These are phyloP conservation scores for Lipophrys pholis DNA, from an alignment of 2,113 vertebrate species.

Conservation along the genomic window DNA sequence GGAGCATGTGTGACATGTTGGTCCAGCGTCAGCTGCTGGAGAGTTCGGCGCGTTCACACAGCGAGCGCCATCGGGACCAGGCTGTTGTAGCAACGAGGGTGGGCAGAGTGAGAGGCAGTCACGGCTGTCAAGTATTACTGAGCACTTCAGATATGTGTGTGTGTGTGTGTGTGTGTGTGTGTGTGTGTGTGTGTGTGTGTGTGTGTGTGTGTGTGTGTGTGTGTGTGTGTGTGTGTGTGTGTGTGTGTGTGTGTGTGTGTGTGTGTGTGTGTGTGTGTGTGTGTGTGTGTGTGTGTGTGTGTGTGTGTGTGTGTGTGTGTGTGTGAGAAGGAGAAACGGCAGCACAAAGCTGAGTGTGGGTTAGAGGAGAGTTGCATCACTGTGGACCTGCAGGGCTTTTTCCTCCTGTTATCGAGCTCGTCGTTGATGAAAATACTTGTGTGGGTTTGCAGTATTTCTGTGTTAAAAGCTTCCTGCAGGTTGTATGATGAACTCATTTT, in stretches of 20 bases:
- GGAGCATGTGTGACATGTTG: no score
- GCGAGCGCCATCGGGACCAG: not conserved
- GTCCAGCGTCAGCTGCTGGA: no score
- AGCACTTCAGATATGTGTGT: slow-evolving; percentile 22
- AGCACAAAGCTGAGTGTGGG: slow-evolving; percentile 22
- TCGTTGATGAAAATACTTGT: no score
- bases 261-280: slow-evolving; percentile 1
- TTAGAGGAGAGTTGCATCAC: slow-evolving; percentile 15
- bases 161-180: not conserved
- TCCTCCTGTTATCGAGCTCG: no score
- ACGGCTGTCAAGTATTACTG: slow-evolving; percentile 17
- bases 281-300: slow-evolving; percentile 1
- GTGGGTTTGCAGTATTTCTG: no score
- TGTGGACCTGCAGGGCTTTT: not conserved
- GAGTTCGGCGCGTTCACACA: not conserved
- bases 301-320: slow-evolving; percentile 12
- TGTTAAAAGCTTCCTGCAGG: no score
- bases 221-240: slow-evolving; percentile 8
- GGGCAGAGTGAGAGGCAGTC: not conserved
- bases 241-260: slow-evolving; percentile 4
- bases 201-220: not conserved
- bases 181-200: slow-evolving; percentile 20
- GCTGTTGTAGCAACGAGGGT: not conserved
- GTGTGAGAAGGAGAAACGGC: slow-evolving; percentile 16
- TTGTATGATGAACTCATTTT: no score